Evolutionary conservation across 2,797 vertebrate species (phyloP), one percentile per base, ranked within the genome.

Genomic region (Benthosema pterotum): DNA sequence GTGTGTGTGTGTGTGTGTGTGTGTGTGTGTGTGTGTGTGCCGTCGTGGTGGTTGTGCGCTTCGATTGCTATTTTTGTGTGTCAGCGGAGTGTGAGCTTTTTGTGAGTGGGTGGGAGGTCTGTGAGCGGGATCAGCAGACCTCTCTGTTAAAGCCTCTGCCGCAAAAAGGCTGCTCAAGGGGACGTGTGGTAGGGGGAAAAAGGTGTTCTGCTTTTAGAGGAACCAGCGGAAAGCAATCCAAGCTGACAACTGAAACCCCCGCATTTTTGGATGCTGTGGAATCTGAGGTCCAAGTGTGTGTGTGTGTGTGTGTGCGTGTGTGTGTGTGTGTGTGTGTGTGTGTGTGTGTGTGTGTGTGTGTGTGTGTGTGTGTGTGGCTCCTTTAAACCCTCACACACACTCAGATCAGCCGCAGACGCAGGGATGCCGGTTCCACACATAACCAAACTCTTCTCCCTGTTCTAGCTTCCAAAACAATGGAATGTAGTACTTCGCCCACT

Each of bases 1-100:
- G 15, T 38, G 7, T 38, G 15, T 49, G 57, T 60, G 58, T 38
- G 57, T 38, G 57, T 60, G 57, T n/a, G 48, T 45, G 54, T 43
- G 38, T 42, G 53, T 42, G 32, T 15, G 28, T 56, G 54, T 56
- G 54, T 42, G 54, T 42, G 54, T 18, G 38, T 16, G 49, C n/a
- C n/a, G n/a, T n/a, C n/a, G 32, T 9, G 6, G 8, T 5, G 3
- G 14, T 55, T 11, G n/a, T n/a, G 1, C 4, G 14, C 8, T 46
- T 3, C 5, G 22, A 25, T 25, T 25, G 22, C 22, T 25, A 1
- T 25, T 25, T 25, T 3, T n/a, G 45, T n/a, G 45, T 46, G 45
- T 46, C 12, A 46, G 45, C 12, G 45, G n/a, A 46, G 45, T 13
- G 45, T 13, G 45, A 46, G 12, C 12, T 46, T 13, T 3, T 13